Base-by-base conservation (phyloP, 2,113 vertebrate species). In the Oceanites oceanicus region DNA sequence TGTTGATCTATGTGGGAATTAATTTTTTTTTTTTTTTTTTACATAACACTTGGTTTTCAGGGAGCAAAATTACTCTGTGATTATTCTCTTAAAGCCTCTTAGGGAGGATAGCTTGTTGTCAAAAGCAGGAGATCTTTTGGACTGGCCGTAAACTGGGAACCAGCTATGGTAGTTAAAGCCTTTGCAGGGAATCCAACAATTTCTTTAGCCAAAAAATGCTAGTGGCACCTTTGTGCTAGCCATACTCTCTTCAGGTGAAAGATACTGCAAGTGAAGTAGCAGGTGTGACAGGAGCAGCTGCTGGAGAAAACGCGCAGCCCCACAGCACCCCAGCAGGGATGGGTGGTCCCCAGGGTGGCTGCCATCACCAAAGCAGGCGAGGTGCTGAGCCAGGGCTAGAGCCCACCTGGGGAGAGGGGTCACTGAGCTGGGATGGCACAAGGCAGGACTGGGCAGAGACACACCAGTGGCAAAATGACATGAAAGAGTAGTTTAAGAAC, bases 381-480 rank as follows among this genome's bases (percentile, higher is more conserved):
- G 38, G 23, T 40, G 66, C 22, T 0, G 15, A 59, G 45, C 20
- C 25, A 21, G 63, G 20, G 71, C 44, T 40, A 16, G 34, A 30
- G 47, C 14, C 40, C 5, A 6, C 17, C n/a, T 36, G 38, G 30
- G 25, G 30, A 62, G 34, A 62, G n/a, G 13, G 10, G 29, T 63
- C n/a, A 42, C 2, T 42, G 32, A 50, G 27, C 40, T 80, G 68
- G 14, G 38, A 26, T 1, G 2, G 52, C 1, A 1, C 6, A 19
- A 7, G 6, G 27, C 22, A 73, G 53, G n/a, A 42, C 40, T 71
- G 21, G 17, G 42, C 42, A 56, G 21, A 47, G 49, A 26, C 47
- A 53, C 5, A 40, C 20, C 32, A 30, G 49, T 65, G 32, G 23
- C 58, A n/a, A 59, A 75, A 44, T 45, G 4, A 70, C 68, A 44